Evolutionary conservation across 1,140 invertebrate genomes (phyloP), one percentile per base, ranked within the genome.

Genomic region (Nylanderia fulva): DNA sequence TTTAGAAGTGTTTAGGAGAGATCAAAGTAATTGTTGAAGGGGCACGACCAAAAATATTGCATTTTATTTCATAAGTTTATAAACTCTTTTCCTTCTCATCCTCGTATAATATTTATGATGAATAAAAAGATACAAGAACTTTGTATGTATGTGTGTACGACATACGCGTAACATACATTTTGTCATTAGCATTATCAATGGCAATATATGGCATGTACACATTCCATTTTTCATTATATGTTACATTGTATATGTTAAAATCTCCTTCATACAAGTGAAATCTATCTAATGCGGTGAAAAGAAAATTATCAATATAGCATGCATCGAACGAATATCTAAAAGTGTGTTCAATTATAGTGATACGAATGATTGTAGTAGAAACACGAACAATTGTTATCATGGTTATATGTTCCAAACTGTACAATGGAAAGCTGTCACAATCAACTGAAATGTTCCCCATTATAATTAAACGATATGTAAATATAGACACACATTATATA

Each of bases 401-500:
- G 68, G 56, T 83, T 87, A 87, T 84, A 60, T 84, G 68, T 84
- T 90, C 54, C 75, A 83, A 89, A 76, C 4, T 72, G 21, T 83
- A 75, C 48, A 27, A 77, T 63, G 33, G 63, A 90, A 88, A 88
- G 85, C 72, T 52, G 85, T 90, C 89, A 90, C 89, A 90, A 86
- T 90, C 89, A 90, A 85, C 85, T 82, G 84, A 77, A 80, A 80
- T 11, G 42, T 36, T 80, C 48, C 58, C 79, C 54, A 74, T 85
- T 84, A 82, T 85, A 88, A 72, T 74, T 54, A 72, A 63, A 77
- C 52, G 21, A 66, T 69, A 85, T 90, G 88, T 90, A 90, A 85
- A 90, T 90, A 90, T 85, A 86, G 69, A 88, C 68, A 58, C 77
- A 84, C 72, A 84, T 69, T 83, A 87, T 87, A 87, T 9, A 87